Evolutionary conservation across 2,797 vertebrate genomes (phyloP), one percentile per base, ranked within the genome.

Genomic region (Gymnothorax reevesii): DNA sequence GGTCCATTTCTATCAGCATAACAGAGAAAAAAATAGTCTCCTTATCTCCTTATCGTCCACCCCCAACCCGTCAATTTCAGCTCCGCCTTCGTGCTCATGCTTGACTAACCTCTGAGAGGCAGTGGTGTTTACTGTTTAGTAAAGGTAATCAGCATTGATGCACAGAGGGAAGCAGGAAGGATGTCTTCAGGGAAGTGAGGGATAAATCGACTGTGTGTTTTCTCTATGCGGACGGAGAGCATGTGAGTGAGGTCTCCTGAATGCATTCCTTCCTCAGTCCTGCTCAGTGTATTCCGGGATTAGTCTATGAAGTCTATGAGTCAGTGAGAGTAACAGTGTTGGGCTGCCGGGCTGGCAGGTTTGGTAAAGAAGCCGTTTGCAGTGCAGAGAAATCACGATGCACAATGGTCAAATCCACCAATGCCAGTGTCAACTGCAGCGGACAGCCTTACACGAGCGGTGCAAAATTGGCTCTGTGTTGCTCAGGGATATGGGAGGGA

Each of bases 61-160:
- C 88, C 62, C 64, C 15, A 84, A 89, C 84, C 42, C 83, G 33
- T 42, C 33, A 42, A 42, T 42, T 42, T 42, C 33, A 42, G 33
- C 33, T 42, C 55, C 84, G 83, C 57, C 5, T 55, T 59, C 75
- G 4, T 62, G 87, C 89, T 92, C 90, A 94, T 86, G 90, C 91
- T 88, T 91, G 92, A 88, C 91, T 93, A 91, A 89, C 85, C 92
- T 86, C 88, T 87, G 90, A 93, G 87, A 91, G 91, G 88, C 52
- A 22, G 62, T 82, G 86, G 87, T 93, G 93, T 95, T 94, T 94
- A 93, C 93, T 93, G 94, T 91, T 93, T 93, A 93, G 92, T 94
- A 93, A 93, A 94, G 91, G 92, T 92, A 94, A 94, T 95, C 92
- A 93, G 89, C 88, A 87, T 86, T 83, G 90, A 92, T 71, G 71